These are phyloP conservation scores for Alviniconcha marisindica DNA, from an alignment of 1,140 invertebrate species.

Conservation along the genomic window DNA sequence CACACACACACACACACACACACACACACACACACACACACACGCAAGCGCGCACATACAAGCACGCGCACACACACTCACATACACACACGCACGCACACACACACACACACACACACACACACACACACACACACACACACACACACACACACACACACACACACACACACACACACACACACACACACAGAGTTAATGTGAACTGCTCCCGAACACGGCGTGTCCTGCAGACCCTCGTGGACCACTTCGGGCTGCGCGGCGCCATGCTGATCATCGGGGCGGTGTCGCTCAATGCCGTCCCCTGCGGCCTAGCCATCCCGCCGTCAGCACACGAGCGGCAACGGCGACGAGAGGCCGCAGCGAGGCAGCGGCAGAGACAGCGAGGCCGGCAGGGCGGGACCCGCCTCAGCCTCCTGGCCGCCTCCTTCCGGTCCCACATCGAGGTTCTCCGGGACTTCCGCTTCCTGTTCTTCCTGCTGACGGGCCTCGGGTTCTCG, in stretches of 20 bases:
- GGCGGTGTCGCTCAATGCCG: conserved; percentile 36
- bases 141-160: background rate
- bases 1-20: background rate
- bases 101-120: background rate
- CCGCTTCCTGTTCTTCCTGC: conserved; percentile 26
- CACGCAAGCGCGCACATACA: too few relatives aligned
- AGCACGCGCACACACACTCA: too few relatives aligned
- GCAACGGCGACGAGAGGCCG: background rate
- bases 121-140: background rate
- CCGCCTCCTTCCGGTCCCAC: background rate
- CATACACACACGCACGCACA: too few relatives aligned
- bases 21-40: too few relatives aligned
- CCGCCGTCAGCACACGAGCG: conserved; percentile 35
- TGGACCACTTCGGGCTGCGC: conserved; percentile 44
- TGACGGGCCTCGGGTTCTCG: background rate
- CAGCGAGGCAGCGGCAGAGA: background rate
- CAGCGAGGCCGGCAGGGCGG: background rate
- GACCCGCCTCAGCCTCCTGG: background rate
- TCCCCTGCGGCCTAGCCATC: conserved; percentile 46
- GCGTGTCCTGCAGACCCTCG: too few relatives aligned
- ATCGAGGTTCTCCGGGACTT: background rate
- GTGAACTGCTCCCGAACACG: too few relatives aligned
- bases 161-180: background rate
- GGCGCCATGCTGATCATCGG: conserved; percentile 49
- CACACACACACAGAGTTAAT: too few relatives aligned